These are phyloP conservation scores for Elmis aenea DNA, from an alignment of 2,888 invertebrate species.

Conservation along the genomic window DNA sequence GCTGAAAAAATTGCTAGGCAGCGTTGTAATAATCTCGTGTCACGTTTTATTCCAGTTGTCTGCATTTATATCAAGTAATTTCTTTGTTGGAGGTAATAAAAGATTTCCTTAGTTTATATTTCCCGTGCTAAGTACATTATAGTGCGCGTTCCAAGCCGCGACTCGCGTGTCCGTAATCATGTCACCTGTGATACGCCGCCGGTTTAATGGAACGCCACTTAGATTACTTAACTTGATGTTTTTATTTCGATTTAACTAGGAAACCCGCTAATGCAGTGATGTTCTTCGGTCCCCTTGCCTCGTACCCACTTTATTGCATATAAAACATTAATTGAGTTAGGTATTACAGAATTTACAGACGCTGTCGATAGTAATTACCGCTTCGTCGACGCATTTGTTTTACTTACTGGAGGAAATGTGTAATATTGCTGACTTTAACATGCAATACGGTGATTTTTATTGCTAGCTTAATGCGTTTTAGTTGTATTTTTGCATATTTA, in stretches of 20 bases:
- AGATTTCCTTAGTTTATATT: neutral
- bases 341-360: constrained; percentile 27
- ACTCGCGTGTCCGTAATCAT: constrained; percentile 40
- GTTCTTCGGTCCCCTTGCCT: constrained; percentile 19
- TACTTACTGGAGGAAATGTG: constrained; percentile 12
- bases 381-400: constrained; percentile 10
- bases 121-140: neutral
- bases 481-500: too few relatives aligned
- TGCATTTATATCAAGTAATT: too few relatives aligned
- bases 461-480: constrained; percentile 13
- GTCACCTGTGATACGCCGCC: constrained; percentile 38
- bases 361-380: constrained; percentile 28
- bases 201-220: constrained; percentile 45
- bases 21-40: too few relatives aligned
- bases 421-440: constrained; percentile 8
- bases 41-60: too few relatives aligned
- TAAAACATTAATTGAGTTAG: constrained; percentile 30
- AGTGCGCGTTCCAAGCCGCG: neutral
- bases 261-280: constrained; percentile 37
- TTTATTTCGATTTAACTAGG: constrained; percentile 41
- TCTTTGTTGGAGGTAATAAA: too few relatives aligned
- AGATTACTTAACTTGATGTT: constrained; percentile 44
- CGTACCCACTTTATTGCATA: constrained; percentile 22
- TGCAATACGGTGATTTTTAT: constrained; percentile 12
- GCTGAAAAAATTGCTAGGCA: too few relatives aligned